phyloP scores from a whole-genome alignment of 30 jellyfish, hydroid and myxozoan species.

The Aurelia aurita region DNA sequence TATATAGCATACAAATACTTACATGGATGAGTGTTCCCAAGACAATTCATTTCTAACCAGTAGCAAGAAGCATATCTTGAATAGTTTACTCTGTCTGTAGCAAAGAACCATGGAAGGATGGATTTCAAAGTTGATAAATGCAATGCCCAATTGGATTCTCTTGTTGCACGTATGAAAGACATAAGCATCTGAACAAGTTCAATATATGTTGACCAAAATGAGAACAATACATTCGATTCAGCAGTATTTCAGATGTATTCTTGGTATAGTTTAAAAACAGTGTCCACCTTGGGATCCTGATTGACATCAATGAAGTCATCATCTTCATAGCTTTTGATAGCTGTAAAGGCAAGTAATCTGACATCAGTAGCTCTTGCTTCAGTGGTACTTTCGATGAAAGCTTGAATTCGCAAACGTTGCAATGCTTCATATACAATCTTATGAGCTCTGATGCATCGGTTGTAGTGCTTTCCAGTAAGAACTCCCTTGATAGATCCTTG shows the following conservation, averaged over 20 bases:
- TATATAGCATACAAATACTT: neutral
- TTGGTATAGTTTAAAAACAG: neutral
- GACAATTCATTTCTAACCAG: constrained; percentile 55
- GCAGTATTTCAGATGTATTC: neutral
- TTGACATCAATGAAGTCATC: neutral
- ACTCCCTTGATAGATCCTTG: constrained; percentile 64
- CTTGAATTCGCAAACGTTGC: constrained; percentile 41
- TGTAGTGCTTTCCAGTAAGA: constrained; percentile 67
- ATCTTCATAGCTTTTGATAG: neutral
- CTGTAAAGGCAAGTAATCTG: neutral
- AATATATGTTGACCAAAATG: constrained; percentile 57
- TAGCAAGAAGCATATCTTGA: constrained; percentile 59
- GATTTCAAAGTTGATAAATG: constrained; percentile 62
- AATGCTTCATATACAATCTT: constrained; percentile 62
- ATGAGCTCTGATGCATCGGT: constrained; percentile 55
- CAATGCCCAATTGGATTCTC: constrained; percentile 58
- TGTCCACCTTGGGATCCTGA: neutral
- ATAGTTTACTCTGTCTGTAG: constrained; percentile 47
- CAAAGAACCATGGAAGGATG: constrained; percentile 82
- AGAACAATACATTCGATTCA: constrained; percentile 33
- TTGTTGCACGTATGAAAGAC: constrained; percentile 65
- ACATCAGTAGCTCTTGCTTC: neutral
- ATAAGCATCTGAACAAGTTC: constrained; percentile 64
- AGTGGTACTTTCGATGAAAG: constrained; percentile 29
- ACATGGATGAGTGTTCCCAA: constrained; percentile 81